These are phyloP conservation scores for Microcebus tavaratra DNA, from an alignment of 2,113 vertebrate species.

Conservation along the genomic window DNA sequence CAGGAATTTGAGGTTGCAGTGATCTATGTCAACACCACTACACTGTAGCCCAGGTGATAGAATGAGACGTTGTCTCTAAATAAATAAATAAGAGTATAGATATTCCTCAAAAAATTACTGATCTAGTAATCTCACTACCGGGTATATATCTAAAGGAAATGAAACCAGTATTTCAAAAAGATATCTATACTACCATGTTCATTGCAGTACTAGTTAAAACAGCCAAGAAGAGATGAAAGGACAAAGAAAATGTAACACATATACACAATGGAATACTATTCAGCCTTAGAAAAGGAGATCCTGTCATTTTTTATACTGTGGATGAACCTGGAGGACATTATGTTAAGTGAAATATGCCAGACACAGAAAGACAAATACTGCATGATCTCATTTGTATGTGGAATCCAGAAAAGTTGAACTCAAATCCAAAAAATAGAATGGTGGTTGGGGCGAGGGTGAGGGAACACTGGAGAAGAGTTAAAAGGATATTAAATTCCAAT, in stretches of 20 bases:
- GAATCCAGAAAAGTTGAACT: not conserved
- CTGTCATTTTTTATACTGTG: not conserved
- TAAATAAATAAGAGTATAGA: not conserved
- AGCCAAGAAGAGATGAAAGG: not conserved
- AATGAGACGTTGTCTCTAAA: too few relatives aligned
- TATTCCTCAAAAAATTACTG: not conserved
- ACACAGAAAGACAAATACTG: not conserved
- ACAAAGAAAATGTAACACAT: not conserved
- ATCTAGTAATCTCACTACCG: not conserved
- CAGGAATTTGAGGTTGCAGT: too few relatives aligned
- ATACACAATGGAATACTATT: not conserved
- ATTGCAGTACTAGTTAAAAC: not conserved
- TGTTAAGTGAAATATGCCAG: not conserved
- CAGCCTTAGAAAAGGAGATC: not conserved
- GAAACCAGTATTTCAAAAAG: not conserved
- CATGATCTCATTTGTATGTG: not conserved
- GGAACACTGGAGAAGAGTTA: not conserved
- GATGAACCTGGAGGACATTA: not conserved
- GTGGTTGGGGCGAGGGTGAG: not conserved
- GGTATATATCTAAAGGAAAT: not conserved
- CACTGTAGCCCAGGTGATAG: too few relatives aligned
- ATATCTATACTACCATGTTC: not conserved
- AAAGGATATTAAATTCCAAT: not conserved
- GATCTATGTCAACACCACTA: too few relatives aligned
- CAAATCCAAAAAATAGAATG: not conserved